These are phyloP conservation scores for Dendropsophus ebraccatus DNA, from an alignment of 2,113 vertebrate genomes.

Conservation along the genomic window DNA sequence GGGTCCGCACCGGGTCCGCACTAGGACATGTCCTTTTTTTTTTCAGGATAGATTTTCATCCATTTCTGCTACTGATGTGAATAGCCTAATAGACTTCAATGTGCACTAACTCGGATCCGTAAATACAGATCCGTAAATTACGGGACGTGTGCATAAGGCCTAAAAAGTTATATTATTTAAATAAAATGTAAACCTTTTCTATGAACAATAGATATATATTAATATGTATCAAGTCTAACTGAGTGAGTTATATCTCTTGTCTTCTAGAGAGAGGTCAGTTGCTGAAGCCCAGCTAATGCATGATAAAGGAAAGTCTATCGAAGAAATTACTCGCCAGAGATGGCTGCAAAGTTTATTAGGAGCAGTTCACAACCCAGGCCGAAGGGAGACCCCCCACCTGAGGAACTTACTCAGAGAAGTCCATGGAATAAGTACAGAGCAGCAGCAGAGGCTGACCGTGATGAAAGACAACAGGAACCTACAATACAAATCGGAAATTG, in stretches of 20 bases:
- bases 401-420: slow-evolving; percentile 30
- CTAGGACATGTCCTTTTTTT: too few species aligned
- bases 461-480: slow-evolving; percentile 40
- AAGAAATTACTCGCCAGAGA: slow-evolving; percentile 52
- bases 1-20: too few species aligned
- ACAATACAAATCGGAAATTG: slow-evolving; percentile 33
- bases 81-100: too few species aligned
- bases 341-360: slow-evolving; percentile 47
- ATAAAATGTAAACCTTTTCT: not conserved
- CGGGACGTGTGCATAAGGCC: too few species aligned
- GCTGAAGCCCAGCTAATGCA: slow-evolving; percentile 53
- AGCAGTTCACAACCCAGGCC: slow-evolving; percentile 47
- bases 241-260: not conserved
- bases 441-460: slow-evolving; percentile 14
- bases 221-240: not conserved
- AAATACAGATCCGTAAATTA: too few species aligned
- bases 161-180: not conserved
- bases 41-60: too few species aligned
- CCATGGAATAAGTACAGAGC: slow-evolving; percentile 13
- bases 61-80: too few species aligned
- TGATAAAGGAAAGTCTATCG: slow-evolving; percentile 53
- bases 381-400: slow-evolving; percentile 12
- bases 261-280: slow-evolving; percentile 49
- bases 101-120: too few species aligned
- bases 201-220: not conserved